Conservation (phyloP, 1,140 invertebrate species). For the Acyrthosiphon pisum region DNA sequence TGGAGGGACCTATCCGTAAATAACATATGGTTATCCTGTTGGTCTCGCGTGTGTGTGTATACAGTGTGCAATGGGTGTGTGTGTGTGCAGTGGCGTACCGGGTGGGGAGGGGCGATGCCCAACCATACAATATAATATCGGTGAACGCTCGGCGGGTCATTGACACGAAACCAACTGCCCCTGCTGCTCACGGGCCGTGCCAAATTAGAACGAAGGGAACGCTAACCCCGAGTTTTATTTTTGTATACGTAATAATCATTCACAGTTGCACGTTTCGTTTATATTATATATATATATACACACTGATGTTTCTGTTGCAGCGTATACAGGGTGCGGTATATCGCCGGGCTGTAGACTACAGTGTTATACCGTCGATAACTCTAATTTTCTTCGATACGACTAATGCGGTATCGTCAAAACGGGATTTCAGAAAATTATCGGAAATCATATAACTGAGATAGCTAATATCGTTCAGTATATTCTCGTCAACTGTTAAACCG, state of each 20-base stretch:
- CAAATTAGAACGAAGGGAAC: slow-evolving; percentile 56
- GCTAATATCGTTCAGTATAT: background rate
- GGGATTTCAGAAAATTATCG: background rate
- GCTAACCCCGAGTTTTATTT: slow-evolving; percentile 57
- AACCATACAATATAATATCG: background rate
- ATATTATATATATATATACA: background rate
- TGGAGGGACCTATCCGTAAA: background rate
- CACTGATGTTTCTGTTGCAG: background rate
- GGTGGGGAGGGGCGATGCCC: background rate
- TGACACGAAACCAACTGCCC: slow-evolving; percentile 56
- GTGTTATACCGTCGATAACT: background rate
- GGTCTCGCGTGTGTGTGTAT: slow-evolving; percentile 23
- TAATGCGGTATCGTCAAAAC: background rate
- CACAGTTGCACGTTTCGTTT: slow-evolving; percentile 49
- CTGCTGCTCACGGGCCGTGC: slow-evolving; percentile 50
- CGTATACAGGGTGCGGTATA: background rate
- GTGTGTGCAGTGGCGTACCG: background rate
- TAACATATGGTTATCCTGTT: slow-evolving; percentile 52
- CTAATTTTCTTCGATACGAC: background rate
- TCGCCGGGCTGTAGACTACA: background rate
- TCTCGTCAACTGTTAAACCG: accelerated
- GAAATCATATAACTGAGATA: background rate
- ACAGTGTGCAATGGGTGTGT: background rate
- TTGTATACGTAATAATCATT: slow-evolving; percentile 34
- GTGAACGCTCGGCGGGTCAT: slow-evolving; percentile 38